Evolutionary conservation across 2,797 vertebrate genomes (phyloP).

Genomic region (Momotus momota): DNA sequence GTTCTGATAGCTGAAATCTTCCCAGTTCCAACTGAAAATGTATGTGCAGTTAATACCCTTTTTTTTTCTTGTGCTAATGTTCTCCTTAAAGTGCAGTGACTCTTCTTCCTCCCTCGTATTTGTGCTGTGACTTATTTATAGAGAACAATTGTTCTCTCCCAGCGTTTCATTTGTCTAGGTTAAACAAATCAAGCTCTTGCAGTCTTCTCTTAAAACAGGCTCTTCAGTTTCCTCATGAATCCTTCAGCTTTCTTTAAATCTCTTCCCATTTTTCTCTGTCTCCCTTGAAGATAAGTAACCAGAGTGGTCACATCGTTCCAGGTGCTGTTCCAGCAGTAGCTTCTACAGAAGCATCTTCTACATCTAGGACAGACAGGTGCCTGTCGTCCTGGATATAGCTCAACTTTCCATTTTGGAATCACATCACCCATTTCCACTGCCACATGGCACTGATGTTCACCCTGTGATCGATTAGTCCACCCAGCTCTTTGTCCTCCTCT

Average conservation of each 20-base stretch:
- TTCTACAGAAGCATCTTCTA: not conserved
- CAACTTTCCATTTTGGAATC: not conserved
- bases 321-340: not conserved
- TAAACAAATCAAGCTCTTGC: conserved; percentile 54
- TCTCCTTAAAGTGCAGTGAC: conserved; percentile 51
- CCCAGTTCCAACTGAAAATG: not conserved
- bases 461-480: not conserved
- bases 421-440: not conserved
- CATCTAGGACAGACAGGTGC: not conserved
- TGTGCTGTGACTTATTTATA: conserved; percentile 53
- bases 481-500: not conserved
- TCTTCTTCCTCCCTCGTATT: conserved; percentile 57
- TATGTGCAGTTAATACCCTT: conserved; percentile 30
- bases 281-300: not conserved
- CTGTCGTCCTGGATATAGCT: not conserved
- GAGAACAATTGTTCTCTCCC: conserved; percentile 53
- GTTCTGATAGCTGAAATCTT: not conserved
- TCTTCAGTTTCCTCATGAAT: conserved; percentile 4
- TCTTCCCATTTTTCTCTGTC: not conserved
- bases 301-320: not conserved
- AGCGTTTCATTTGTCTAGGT: conserved; percentile 59
- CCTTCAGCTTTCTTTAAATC: not conserved
- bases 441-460: not conserved
- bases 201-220: not conserved
- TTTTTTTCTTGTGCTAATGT: conserved; percentile 27